These are phyloP conservation scores for Troglohyphantes excavatus DNA, from an alignment of 2,888 invertebrate genomes.

Conservation along the genomic window DNA sequence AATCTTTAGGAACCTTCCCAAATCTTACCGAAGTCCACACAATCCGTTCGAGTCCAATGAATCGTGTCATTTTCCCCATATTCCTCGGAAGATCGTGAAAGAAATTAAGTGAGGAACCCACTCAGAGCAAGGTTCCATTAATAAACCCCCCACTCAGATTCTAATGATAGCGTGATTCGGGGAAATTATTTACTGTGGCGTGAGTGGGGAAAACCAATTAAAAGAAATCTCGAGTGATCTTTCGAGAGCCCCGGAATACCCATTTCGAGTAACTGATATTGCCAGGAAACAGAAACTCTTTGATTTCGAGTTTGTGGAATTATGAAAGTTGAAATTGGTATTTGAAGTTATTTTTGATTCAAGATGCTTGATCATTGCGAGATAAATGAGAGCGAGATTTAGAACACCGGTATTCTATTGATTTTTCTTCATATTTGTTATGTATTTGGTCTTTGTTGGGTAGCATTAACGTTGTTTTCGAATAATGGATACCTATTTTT, in stretches of 20 bases:
- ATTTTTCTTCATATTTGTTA: no score
- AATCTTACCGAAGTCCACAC: not conserved
- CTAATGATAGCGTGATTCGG: conserved; percentile 65
- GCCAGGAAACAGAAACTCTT: not conserved
- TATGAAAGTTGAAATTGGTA: conserved; percentile 23
- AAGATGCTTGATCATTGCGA: no score
- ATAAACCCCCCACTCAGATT: conserved; percentile 22
- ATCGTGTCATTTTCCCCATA: not conserved
- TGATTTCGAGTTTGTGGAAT: not conserved
- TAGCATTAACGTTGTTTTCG: no score
- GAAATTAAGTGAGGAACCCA: conserved; percentile 15
- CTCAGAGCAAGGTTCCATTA: conserved; percentile 19
- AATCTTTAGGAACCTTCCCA: no score
- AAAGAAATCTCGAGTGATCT: conserved; percentile 4
- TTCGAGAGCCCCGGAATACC: not conserved
- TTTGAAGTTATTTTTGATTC: not conserved
- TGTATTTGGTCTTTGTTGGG: no score
- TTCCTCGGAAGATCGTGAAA: conserved; percentile 20
- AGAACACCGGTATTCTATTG: no score
- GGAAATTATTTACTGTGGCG: conserved; percentile 62
- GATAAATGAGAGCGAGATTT: no score
- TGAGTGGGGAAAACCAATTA: conserved; percentile 59
- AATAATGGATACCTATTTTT: no score
- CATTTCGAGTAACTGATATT: conserved; percentile 23
- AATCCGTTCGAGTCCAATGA: conserved; percentile 27